Evolutionary conservation across 2,888 invertebrate genomes (phyloP), one percentile per base, ranked within the genome.

Genomic region (Strigamia maritima): DNA sequence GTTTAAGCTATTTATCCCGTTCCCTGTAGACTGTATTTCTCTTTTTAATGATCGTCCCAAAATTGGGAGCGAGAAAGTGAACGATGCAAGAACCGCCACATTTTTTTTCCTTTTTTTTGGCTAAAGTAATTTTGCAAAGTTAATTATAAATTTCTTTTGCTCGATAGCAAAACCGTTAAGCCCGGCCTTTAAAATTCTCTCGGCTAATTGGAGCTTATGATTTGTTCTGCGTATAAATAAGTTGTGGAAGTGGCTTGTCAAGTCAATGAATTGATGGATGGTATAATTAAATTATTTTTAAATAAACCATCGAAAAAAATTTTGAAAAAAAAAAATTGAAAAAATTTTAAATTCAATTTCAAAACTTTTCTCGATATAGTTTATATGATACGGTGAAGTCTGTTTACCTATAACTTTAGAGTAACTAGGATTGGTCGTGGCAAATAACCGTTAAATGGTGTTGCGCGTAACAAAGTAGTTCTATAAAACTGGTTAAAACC

Each of bases 51-150:
- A 60, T 60, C 19, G 60, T 22, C 60, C 22, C 19, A 60, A 60
- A 60, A 60, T 60, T 60, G 60, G 60, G 60, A 60, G 60, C 60
- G 22, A 19, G 60, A 60, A 60, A 60, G 60, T 60, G 60, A 60
- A 60, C 60, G 19, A 60, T 60, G 60, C 60, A 22, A 60, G 60
- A 60, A 60, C 40, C 40, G 40, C 40, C 31, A 31, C 31, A 31
- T 31, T 49, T 49, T n/a, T 49, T n/a, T n/a, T 49, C n/a, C n/a
- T 60, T 60, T 49, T 60, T 60, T 22, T 60, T 2, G 16, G 10
- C 2, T 60, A 60, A 60, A 60, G 60, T 22, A 60, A 60, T 60
- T 60, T 60, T 60, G 60, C 60, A n/a, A 60, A 60, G 60, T 60
- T 60, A 60, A 60, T 60, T 60, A 60, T 60, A 60, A 60, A 60